Conservation (phyloP, 2,888 invertebrate species). For the Podotricha telesiphe region DNA sequence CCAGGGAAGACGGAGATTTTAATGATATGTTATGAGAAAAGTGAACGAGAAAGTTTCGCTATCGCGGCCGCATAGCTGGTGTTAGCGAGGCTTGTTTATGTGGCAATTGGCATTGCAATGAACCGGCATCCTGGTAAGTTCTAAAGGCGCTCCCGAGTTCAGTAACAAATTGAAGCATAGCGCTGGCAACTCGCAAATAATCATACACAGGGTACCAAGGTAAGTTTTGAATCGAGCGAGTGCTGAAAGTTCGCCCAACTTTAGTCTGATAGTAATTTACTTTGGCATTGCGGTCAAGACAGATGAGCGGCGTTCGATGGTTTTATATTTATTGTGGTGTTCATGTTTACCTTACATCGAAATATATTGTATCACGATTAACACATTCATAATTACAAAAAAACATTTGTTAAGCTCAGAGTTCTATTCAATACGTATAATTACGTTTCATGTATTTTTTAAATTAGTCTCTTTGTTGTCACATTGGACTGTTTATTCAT, state of each 20-base stretch:
- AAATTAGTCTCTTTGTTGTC: constrained; percentile 17
- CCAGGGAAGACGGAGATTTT: constrained; percentile 44
- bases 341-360: background rate
- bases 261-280: constrained; percentile 65
- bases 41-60: constrained; percentile 69
- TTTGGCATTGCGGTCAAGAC: constrained; percentile 63
- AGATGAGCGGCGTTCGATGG: constrained; percentile 46
- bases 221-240: constrained; percentile 56
- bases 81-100: constrained; percentile 72
- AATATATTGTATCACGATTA: background rate
- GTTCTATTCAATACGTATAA: background rate
- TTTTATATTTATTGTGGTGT: background rate
- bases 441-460: constrained; percentile 17
- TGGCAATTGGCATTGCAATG: constrained; percentile 76
- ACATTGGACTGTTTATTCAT: constrained; percentile 21
- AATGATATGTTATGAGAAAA: constrained; percentile 65
- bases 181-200: constrained; percentile 71
- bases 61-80: constrained; percentile 63
- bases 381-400: background rate
- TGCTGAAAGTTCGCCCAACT: constrained; percentile 61
- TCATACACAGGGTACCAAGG: constrained; percentile 68
- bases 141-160: constrained; percentile 66
- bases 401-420: background rate
- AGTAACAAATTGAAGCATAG: constrained; percentile 73
- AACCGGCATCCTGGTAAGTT: constrained; percentile 65